Evolutionary conservation across 2,113 vertebrate species (phyloP).

Genomic region (Nannobrachium achirus): DNA sequence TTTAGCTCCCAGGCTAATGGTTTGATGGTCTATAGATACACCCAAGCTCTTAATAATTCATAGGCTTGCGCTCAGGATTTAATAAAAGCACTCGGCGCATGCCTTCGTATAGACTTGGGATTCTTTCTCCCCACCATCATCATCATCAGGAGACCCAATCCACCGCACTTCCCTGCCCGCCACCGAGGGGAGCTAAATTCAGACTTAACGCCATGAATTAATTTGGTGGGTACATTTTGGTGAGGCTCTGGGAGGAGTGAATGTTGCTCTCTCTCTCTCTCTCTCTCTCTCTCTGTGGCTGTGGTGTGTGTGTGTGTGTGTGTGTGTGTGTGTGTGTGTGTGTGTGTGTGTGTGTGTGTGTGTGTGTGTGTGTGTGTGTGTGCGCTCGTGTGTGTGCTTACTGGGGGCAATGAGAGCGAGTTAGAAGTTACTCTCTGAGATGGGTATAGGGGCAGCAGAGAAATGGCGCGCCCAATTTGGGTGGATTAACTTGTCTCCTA

Average conservation of each 20-base stretch:
- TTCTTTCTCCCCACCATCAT: constrained; percentile 12
- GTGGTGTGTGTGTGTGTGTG: not conserved
- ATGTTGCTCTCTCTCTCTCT: constrained; percentile 21
- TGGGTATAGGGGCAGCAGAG: constrained; percentile 57
- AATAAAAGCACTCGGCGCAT: constrained; percentile 64
- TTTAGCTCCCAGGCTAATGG: constrained; percentile 74
- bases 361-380: not conserved
- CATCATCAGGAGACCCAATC: constrained; percentile 25
- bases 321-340: not conserved
- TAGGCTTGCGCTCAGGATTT: constrained; percentile 54
- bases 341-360: constrained; percentile 1
- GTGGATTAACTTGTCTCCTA: constrained; percentile 62
- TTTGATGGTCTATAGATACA: constrained; percentile 75
- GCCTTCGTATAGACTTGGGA: constrained; percentile 36
- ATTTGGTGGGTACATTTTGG: constrained; percentile 39
- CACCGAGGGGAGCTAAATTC: constrained; percentile 26
- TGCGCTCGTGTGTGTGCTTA: too few species aligned
- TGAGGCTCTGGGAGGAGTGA: constrained; percentile 34
- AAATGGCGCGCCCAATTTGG: constrained; percentile 59
- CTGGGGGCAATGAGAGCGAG: constrained; percentile 23
- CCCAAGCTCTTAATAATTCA: constrained; percentile 77
- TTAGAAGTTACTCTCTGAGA: constrained; percentile 37
- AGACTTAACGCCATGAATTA: constrained; percentile 29
- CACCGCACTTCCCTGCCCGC: constrained; percentile 13
- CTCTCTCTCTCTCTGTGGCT: not conserved